These are phyloP conservation scores for Pammene fasciana DNA, from an alignment of 2,888 invertebrate genomes.

Conservation along the genomic window DNA sequence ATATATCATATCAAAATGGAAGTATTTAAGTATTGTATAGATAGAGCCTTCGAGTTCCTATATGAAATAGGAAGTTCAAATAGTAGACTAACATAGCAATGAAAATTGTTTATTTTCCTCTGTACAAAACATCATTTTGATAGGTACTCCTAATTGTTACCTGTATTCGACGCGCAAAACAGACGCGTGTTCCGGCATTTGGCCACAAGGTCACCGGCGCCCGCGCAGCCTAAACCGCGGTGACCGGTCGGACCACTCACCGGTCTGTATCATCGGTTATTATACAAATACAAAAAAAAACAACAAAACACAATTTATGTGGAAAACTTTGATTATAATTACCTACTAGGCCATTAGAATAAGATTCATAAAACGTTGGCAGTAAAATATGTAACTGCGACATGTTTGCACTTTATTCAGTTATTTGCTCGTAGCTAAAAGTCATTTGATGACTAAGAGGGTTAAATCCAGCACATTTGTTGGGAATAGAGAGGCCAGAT, in stretches of 20 bases:
- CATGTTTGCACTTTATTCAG: too few relatives aligned
- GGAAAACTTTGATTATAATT: too few relatives aligned
- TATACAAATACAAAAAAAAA: constrained; percentile 1
- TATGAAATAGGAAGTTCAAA: neutral
- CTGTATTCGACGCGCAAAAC: constrained; percentile 28
- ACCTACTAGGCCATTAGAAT: too few relatives aligned
- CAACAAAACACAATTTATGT: neutral
- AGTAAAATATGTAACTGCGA: too few relatives aligned
- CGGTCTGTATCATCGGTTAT: constrained; percentile 6
- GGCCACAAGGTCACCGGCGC: constrained; percentile 34
- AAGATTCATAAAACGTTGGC: too few relatives aligned
- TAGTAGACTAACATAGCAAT: neutral
- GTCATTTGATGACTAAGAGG: too few relatives aligned
- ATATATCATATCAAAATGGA: too few relatives aligned
- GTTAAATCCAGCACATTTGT: too few relatives aligned
- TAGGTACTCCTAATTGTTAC: constrained; percentile 21
- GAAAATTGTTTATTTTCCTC: constrained; percentile 8
- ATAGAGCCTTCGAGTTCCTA: too few relatives aligned
- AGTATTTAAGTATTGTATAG: too few relatives aligned
- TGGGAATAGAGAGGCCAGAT: too few relatives aligned
- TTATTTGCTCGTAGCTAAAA: too few relatives aligned
- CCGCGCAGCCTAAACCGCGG: constrained; percentile 24
- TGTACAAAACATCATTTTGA: constrained; percentile 14
- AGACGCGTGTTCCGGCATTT: constrained; percentile 37
- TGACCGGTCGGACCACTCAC: constrained; percentile 32